Percentiles rank a stretch among this genome's conserved stretches.
phyloP scores from a whole-genome alignment of 1,140 invertebrate genomes.

The fruit fly (Drosophila melanogaster) region Release_6_plus_ISO1_MT NT_033777.3:16119501-16120000 shows the following conservation, averaged over 20 bases:
- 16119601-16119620: neutral
- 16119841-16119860: constrained; percentile 83
- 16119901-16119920: constrained; percentile 18
- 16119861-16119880: constrained; percentile 82
- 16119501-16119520: constrained; percentile 43
- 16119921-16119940: constrained; percentile 16
- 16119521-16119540: constrained; percentile 71
- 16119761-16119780: constrained; percentile 41
- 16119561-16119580: constrained; percentile 26
- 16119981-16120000: constrained; percentile 2
- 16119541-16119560: constrained; percentile 73
- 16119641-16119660: no score
- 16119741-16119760: constrained; percentile 4
- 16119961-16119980: constrained; percentile 50
- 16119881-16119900: constrained; percentile 61
- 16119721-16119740: constrained; percentile 13
- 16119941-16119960: constrained; percentile 50
- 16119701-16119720: neutral
- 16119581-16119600: no score
- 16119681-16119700: neutral
- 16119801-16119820: constrained; percentile 64
- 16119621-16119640: no score
- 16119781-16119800: constrained; percentile 75
- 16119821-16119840: constrained; percentile 75
- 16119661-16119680: neutral